These are phyloP conservation scores for Phyllotreta striolata DNA, from an alignment of 2,888 invertebrate species.

Conservation along the genomic window DNA sequence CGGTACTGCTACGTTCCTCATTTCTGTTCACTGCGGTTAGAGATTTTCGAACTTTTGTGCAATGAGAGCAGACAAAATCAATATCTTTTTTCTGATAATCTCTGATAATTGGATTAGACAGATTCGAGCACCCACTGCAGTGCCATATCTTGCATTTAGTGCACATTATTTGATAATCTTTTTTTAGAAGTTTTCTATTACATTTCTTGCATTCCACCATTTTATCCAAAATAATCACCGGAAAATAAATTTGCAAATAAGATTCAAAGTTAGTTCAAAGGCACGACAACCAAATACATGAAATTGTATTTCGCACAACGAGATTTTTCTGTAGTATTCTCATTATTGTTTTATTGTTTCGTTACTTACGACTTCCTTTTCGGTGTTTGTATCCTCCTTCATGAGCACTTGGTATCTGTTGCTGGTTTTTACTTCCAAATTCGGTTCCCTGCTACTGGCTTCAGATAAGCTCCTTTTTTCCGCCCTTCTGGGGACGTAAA, in stretches of 20 bases:
- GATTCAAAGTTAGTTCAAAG: conserved; percentile 1
- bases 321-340: no score
- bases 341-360: no score
- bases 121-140: conserved; percentile 1
- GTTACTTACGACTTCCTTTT: no score
- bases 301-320: background rate
- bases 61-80: conserved; percentile 1
- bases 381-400: no score
- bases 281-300: background rate
- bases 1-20: background rate
- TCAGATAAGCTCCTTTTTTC: no score
- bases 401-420: no score
- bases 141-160: conserved; percentile 1
- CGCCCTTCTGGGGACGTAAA: no score
- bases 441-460: no score
- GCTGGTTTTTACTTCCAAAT: no score
- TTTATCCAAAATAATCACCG: background rate
- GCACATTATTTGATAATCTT: no score
- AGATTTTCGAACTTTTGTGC: background rate
- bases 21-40: background rate
- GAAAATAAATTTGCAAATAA: background rate
- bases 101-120: background rate
- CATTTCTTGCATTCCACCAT: background rate
- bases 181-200: background rate
- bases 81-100: conserved; percentile 1